phyloP scores from a whole-genome alignment of 2,888 invertebrate genomes.

The Pheosia gnoma region DNA sequence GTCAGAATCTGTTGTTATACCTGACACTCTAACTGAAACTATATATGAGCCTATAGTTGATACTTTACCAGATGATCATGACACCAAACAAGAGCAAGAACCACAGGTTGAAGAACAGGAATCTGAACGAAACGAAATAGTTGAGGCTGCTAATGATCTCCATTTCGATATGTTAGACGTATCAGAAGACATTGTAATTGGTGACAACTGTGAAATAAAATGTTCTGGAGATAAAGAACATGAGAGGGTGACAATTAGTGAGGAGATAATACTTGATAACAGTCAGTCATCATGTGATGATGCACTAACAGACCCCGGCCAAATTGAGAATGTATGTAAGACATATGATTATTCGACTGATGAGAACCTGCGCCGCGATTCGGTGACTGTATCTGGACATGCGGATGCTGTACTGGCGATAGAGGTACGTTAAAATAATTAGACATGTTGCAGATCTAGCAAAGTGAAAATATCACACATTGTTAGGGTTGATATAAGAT shows the following conservation, averaged over 20 bases:
- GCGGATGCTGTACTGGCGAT: conserved; percentile 76
- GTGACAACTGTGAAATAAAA: conserved; percentile 65
- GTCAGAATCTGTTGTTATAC: neutral
- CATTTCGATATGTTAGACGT: conserved; percentile 79
- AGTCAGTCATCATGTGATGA: conserved; percentile 67
- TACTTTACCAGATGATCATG: neutral
- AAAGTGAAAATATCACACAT: too few relatives aligned
- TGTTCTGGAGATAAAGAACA: conserved; percentile 52
- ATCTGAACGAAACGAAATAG: conserved; percentile 19
- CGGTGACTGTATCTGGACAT: conserved; percentile 66
- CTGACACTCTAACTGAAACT: conserved; percentile 2
- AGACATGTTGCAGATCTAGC: neutral
- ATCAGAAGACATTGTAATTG: conserved; percentile 76
- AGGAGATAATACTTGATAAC: conserved; percentile 74
- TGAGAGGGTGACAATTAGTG: conserved; percentile 49
- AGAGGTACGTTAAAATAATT: conserved; percentile 57
- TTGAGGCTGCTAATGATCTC: conserved; percentile 56
- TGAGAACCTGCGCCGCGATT: conserved; percentile 66
- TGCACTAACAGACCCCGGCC: conserved; percentile 28
- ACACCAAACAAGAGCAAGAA: neutral
- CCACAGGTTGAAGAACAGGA: neutral
- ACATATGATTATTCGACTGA: conserved; percentile 73
- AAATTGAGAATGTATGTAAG: conserved; percentile 59
- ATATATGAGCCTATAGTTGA: neutral
- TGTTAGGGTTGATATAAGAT: too few relatives aligned